A percentile compares a stretch with the other conserved stretches of the same genome.
phyloP scores from a whole-genome alignment of 1,140 invertebrate species.

The Drosophila neocordata region DNA sequence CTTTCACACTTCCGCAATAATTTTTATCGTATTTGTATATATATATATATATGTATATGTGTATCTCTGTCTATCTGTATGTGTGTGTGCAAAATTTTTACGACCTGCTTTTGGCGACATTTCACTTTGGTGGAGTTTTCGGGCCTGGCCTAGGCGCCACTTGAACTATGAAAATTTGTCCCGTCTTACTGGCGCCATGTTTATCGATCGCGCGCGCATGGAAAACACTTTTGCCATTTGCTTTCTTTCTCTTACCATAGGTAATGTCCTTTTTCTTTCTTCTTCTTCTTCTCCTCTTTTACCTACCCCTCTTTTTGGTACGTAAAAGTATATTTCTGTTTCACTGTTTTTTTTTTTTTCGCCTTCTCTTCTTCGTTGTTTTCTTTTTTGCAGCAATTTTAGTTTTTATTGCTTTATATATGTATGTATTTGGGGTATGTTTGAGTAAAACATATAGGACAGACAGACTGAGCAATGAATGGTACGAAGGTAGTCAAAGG shows the following conservation, averaged over 20 bases:
- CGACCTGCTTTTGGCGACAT: constrained; percentile 72
- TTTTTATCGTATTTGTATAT: constrained; percentile 70
- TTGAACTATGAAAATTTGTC: constrained; percentile 82
- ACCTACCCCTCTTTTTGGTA: background rate
- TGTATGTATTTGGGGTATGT: constrained; percentile 61
- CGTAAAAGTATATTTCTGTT: background rate
- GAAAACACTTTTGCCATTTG: constrained; percentile 80
- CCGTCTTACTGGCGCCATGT: constrained; percentile 77
- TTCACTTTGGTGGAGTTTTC: constrained; percentile 40
- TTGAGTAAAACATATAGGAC: constrained; percentile 57
- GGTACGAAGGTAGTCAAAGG: constrained; percentile 26
- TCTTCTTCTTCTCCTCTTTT: constrained; percentile 4
- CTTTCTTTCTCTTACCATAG: constrained; percentile 45
- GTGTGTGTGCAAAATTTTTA: constrained; percentile 56
- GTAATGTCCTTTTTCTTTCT: constrained; percentile 21
- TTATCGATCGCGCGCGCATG: constrained; percentile 79
- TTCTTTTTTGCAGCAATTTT: constrained; percentile 77
- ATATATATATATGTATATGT: background rate
- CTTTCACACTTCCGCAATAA: constrained; percentile 73
- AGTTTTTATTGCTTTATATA: constrained; percentile 65
- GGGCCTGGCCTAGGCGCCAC: constrained; percentile 74
- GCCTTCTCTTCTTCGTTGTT: constrained; percentile 66
- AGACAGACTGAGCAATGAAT: background rate
- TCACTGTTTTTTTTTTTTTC: background rate
- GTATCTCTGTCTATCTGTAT: background rate